Evolutionary conservation across 2,797 vertebrate genomes (phyloP).

Genomic region (Cuculus canorus): DNA sequence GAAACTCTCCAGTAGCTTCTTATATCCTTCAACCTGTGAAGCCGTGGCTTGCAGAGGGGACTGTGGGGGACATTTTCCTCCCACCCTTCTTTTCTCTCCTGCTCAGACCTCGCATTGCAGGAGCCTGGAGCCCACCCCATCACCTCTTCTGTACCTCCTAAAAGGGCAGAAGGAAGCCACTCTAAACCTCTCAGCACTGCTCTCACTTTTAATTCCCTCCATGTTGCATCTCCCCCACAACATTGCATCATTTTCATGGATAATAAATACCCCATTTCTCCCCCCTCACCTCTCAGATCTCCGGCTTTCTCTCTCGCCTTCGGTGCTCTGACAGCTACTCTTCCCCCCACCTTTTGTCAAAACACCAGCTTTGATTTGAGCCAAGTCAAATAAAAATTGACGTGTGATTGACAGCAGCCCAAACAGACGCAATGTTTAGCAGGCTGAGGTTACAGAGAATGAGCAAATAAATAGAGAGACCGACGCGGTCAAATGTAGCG

Average conservation of each 20-base stretch:
- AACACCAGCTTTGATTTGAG: constrained; percentile 31
- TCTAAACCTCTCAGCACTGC: not conserved
- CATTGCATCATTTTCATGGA: not conserved
- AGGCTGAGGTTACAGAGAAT: not conserved
- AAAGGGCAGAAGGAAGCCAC: not conserved
- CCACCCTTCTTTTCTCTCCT: not conserved
- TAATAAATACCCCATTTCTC: not conserved
- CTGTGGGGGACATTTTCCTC: not conserved
- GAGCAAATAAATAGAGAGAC: not conserved
- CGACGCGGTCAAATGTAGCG: not conserved
- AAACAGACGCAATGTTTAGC: not conserved
- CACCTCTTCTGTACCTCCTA: not conserved
- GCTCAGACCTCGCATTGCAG: not conserved
- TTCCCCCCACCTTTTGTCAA: not conserved
- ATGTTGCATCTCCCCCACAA: not conserved
- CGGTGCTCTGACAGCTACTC: not conserved
- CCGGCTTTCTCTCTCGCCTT: not conserved
- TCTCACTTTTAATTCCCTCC: not conserved
- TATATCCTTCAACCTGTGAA: not conserved
- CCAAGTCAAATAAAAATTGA: not conserved
- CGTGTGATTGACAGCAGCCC: constrained; percentile 23
- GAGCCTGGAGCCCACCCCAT: not conserved
- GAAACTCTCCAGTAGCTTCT: too few species aligned
- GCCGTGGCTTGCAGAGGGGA: not conserved
- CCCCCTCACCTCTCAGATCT: not conserved